phyloP scores from a whole-genome alignment of 2,888 invertebrate genomes.

The Camponotus fellah region DNA sequence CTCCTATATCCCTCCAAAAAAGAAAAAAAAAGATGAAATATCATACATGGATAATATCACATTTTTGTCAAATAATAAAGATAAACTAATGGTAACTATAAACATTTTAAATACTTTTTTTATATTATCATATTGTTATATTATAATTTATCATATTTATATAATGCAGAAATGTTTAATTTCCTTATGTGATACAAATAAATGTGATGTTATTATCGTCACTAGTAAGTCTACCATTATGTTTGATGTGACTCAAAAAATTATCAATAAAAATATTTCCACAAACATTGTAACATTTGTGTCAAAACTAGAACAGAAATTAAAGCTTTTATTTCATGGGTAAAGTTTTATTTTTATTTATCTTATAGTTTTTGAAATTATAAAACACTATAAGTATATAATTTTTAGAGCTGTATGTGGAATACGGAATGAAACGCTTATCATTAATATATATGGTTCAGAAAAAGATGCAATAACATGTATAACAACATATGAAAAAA shows the following conservation, averaged over 20 bases:
- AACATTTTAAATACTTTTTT: background rate
- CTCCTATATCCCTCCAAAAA: background rate
- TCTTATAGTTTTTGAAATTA: background rate
- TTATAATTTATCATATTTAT: background rate
- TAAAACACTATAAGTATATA: background rate
- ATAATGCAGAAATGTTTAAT: background rate
- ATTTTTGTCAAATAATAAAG: background rate
- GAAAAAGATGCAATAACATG: background rate
- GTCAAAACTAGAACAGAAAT: background rate
- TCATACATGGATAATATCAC: background rate
- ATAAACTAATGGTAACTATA: background rate
- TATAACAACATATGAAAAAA: background rate
- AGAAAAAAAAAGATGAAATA: background rate
- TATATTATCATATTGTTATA: background rate
- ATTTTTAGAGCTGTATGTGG: constrained; percentile 1
- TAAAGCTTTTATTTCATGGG: background rate
- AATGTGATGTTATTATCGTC: background rate
- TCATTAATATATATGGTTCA: background rate
- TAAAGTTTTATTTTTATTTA: constrained; percentile 1
- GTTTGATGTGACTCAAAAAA: background rate
- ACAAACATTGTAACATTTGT: background rate
- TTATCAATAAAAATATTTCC: background rate
- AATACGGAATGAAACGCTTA: background rate
- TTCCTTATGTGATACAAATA: background rate
- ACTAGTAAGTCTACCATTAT: background rate